phyloP scores from a whole-genome alignment of 2,888 invertebrate genomes.

The Drosophila diplacantha region DNA sequence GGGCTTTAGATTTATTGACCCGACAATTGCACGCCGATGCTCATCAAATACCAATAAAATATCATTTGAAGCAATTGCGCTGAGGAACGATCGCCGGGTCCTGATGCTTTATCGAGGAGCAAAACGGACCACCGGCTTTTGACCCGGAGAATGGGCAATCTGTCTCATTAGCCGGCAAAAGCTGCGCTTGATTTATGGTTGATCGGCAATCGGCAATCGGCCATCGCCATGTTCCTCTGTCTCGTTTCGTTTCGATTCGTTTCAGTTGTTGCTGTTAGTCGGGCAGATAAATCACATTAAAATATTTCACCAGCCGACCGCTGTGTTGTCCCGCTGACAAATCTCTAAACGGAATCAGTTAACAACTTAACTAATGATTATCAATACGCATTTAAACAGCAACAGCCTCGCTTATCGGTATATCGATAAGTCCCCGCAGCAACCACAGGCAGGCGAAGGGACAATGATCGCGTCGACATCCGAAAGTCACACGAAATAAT shows the following conservation, averaged over 20 bases:
- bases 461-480: slow-evolving; percentile 6
- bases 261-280: slow-evolving; percentile 35
- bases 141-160: slow-evolving; percentile 51
- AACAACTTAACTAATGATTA: slow-evolving; percentile 73
- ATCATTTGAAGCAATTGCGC: slow-evolving; percentile 69
- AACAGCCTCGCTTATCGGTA: slow-evolving; percentile 31
- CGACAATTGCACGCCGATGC: slow-evolving; percentile 62
- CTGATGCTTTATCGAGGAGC: slow-evolving; percentile 1
- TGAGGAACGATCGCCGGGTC: slow-evolving; percentile 7
- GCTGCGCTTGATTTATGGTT: slow-evolving; percentile 58
- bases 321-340: slow-evolving; percentile 54
- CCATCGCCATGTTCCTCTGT: slow-evolving; percentile 22
- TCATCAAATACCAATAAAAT: slow-evolving; percentile 71
- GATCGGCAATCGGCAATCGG: neutral
- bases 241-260: slow-evolving; percentile 25
- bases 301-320: slow-evolving; percentile 51
- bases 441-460: neutral
- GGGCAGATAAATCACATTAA: slow-evolving; percentile 68
- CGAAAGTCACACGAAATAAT: slow-evolving; percentile 35
- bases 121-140: slow-evolving; percentile 50
- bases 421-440: slow-evolving; percentile 21
- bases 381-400: slow-evolving; percentile 60
- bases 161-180: slow-evolving; percentile 67
- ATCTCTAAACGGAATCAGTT: slow-evolving; percentile 70
- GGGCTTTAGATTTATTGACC: slow-evolving; percentile 54